Evolutionary conservation across 2,888 invertebrate species (phyloP), one percentile per base, ranked within the genome.

Genomic region (Polyploca ridens): DNA sequence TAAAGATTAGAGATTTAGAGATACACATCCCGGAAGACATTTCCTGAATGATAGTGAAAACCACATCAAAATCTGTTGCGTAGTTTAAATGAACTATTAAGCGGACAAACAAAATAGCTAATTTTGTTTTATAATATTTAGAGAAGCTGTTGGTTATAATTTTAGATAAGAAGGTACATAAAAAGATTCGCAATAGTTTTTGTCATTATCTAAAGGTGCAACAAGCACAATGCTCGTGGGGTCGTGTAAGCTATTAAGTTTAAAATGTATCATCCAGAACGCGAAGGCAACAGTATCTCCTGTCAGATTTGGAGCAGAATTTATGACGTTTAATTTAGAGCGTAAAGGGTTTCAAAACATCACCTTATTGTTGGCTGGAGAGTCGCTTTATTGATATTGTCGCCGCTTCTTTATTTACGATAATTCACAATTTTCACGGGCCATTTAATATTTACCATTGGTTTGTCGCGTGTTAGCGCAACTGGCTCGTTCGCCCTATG

Each of bases 351-450:
- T 81, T 66, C 71, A 78, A 83, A 80, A 77, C 77, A 77, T 73
- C 76, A 69, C 69, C 68, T 78, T 80, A 82, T 85, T 87, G 85
- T 85, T 74, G 69, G 68, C 67, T 79, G 74, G 76, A 86, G 80
- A 81, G 79, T 69, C 67, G 76, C 71, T 75, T 81, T 87, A 86
- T 85, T 81, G 77, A 66, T 75, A 78, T 79, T 84, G 77, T 77
- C 71, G 66, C 65, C 65, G 64, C 64, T 72, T 71, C 73, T 85
- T 87, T 90, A 90, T 91, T 90, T 89, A 91, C 87, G 88, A 88
- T 88, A 83, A 89, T 82, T 83, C 77, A 78, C 75, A 79, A 87
- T 90, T 89, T 88, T 86, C 83, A 90, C 85, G 87, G 77, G 68
- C 84, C 85, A 90, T 90, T 90, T 83, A 87, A 75, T 83, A 79